A percentile compares a stretch with the other conserved stretches of the same genome.
Evolutionary conservation across 2,113 vertebrate genomes (phyloP).

Genomic region (Sorex fumeus): DNA sequence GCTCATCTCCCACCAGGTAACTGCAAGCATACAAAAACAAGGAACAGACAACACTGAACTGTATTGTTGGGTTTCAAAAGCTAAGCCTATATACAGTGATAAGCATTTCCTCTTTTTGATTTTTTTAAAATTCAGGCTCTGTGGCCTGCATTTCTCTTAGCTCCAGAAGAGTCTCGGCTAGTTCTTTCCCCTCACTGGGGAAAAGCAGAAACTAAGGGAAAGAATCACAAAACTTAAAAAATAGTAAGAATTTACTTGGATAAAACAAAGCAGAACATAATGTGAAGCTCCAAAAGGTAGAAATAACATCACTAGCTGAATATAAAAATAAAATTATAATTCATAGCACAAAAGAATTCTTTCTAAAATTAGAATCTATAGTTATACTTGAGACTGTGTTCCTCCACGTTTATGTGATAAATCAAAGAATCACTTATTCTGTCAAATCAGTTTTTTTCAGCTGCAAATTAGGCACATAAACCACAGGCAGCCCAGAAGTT

Average conservation of each 20-base stretch:
- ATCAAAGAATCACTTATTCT: slow-evolving; percentile 33
- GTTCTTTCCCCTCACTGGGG: neutral
- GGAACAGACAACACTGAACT: neutral
- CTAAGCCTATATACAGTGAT: neutral
- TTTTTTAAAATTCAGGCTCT: too few species aligned
- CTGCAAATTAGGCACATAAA: slow-evolving; percentile 43
- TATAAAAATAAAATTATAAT: neutral
- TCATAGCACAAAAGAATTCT: slow-evolving; percentile 39
- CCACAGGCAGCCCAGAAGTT: neutral
- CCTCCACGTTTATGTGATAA: neutral
- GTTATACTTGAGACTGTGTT: neutral
- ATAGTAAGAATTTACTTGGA: neutral
- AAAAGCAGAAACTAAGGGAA: slow-evolving; percentile 27
- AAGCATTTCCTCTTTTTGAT: too few species aligned
- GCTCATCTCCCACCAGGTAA: slow-evolving; percentile 98
- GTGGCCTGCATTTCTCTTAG: too few species aligned
- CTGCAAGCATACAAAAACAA: slow-evolving; percentile 84
- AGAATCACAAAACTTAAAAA: neutral
- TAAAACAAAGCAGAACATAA: slow-evolving; percentile 8
- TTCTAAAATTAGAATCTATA: slow-evolving; percentile 39
- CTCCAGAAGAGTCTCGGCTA: too few species aligned
- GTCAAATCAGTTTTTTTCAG: slow-evolving; percentile 25
- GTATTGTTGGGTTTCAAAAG: slow-evolving; percentile 22
- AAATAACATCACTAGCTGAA: slow-evolving; percentile 37
- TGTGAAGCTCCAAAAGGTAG: slow-evolving; percentile 1